Evolutionary conservation across 2,113 vertebrate genomes (phyloP), one percentile per base, ranked within the genome.

Genomic region (Paradisaea rubra): DNA sequence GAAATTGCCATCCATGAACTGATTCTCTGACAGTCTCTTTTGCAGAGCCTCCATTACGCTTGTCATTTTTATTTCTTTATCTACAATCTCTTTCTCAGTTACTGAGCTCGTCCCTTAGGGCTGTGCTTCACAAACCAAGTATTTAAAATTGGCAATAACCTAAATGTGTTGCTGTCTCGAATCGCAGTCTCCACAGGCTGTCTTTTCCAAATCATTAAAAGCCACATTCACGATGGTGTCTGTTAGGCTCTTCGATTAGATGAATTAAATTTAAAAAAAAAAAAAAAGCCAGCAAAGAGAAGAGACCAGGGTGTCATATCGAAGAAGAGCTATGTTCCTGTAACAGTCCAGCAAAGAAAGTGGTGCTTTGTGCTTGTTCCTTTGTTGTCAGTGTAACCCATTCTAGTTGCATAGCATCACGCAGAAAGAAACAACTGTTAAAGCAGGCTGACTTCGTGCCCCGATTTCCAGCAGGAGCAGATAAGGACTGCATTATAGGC

Each of bases 11-110:
- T 98, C 97, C 97, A 95, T 91, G 97, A 96, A 96, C 97, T 95
- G 97, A 97, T 93, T 97, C 97, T 95, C 97, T 98, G 98, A 98
- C 97, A 98, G 97, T 97, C 96, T 97, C 95, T 97, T 96, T 97
- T 96, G 59, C 97, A 96, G 95, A 97, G 93, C 95, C 96, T 97
- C 98, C 98, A 98, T 98, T 97, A 98, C 1, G 95, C 97, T 97
- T 98, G 98, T 98, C 98, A 98, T 98, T 98, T 98, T 98, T 98
- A 98, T 98, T 98, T 98, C 98, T 98, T 98, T 98, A 98, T 98
- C 97, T 98, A 97, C 93, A 66, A 97, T 98, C 96, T 97, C 97
- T 94, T 94, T 96, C 96, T 97, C 97, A 94, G 97, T 98, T 97
- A 96, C 97, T 84, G 91, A 93, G 96, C 95, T 96, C 52, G 81